Base-by-base conservation (phyloP, 2,888 invertebrate genomes). In the Ennomos quercinarius region DNA sequence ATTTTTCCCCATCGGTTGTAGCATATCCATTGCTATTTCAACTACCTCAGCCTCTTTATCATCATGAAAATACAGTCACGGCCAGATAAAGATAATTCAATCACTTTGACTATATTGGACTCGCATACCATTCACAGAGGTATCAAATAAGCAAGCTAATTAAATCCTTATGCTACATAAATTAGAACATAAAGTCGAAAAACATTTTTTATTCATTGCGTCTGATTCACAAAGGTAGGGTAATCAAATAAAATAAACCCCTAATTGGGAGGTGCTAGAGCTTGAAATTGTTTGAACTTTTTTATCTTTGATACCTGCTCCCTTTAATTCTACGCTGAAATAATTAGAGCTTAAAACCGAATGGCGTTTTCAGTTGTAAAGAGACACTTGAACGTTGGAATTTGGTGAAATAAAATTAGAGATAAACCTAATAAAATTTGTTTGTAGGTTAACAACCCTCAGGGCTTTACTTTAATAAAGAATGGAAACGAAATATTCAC, bases 61-160 rank as follows among this genome's bases (percentile, higher is more conserved):
- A 17, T 17, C 17, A 17, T 17, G 17, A 17, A 17, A 78, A 81
- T 77, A 73, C 71, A 63, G 65, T 69, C 71, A 74, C 59, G 57
- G 61, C 58, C 58, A 61, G 57, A 69, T 74, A 70, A 69, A 68
- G 72, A 74, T 80, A 82, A 83, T 83, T 80, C 77, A 77, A 83
- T 83, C 77, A 79, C 72, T 68, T 61, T 56, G 66, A 67, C 41
- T 44, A 50, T 41, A 60, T 35, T 44, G 51, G 45, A 47, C 46
- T 51, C 63, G 63, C 55, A 63, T 68, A 61, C 62, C 69, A 57
- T 46, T 61, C 60, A 52, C 36, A 46, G 6, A n/a, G 34, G 36
- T 5, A 9, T 36, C 8, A 10, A 12, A 4, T 12, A n/a, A 34
- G 6, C 35, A 11, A 35, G 11, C 3, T 12, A 45, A 12, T 37